phyloP scores from a whole-genome alignment of 2,888 invertebrate species.

The Ceratothoa steindachneri region DNA sequence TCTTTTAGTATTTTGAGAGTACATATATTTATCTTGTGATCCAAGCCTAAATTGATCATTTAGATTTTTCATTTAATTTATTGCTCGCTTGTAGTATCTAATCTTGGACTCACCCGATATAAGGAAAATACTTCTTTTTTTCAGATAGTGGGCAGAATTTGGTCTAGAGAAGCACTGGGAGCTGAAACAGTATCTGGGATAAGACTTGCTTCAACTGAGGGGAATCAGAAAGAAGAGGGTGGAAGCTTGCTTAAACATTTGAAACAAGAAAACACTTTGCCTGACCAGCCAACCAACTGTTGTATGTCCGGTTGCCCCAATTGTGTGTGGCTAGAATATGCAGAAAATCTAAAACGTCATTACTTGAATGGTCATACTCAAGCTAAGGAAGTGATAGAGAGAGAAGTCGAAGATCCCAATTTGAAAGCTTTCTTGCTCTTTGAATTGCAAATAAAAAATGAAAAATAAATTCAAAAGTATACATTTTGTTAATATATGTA shows the following conservation, averaged over 20 bases:
- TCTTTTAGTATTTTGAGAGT: too few species aligned
- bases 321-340: slow-evolving; percentile 89
- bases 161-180: too few species aligned
- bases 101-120: too few species aligned
- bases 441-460: slow-evolving; percentile 37
- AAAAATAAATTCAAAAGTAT: background rate
- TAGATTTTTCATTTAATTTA: too few species aligned
- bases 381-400: slow-evolving; percentile 63
- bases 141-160: too few species aligned
- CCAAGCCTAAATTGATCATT: too few species aligned
- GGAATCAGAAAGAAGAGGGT: background rate
- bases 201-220: background rate
- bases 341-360: slow-evolving; percentile 65
- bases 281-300: slow-evolving; percentile 74
- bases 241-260: background rate
- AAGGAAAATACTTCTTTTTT: too few species aligned
- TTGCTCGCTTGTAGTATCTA: too few species aligned
- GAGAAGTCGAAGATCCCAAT: slow-evolving; percentile 52
- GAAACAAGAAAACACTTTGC: slow-evolving; percentile 49
- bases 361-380: slow-evolving; percentile 64
- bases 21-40: too few species aligned
- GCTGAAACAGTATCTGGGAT: too few species aligned
- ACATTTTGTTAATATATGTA: background rate
- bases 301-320: slow-evolving; percentile 89
- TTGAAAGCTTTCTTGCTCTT: slow-evolving; percentile 43